A percentile compares a stretch with the other conserved stretches of the same genome.
Evolutionary conservation across 2,113 vertebrate genomes (phyloP).

Genomic region (Tenrec ecaudatus): DNA sequence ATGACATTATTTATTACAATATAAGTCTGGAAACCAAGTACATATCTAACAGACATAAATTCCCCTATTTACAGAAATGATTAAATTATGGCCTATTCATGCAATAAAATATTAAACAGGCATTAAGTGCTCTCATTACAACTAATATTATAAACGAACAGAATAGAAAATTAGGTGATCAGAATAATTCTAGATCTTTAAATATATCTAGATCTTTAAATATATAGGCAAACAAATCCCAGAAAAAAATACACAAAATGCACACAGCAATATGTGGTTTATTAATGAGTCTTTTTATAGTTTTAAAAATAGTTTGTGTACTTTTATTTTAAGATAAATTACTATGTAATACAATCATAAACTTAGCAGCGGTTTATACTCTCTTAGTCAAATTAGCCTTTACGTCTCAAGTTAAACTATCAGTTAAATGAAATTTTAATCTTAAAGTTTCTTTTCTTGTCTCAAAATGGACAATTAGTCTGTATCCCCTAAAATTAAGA

Average conservation of each 20-base stretch:
- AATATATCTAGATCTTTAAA: neutral
- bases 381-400: slow-evolving; percentile 24
- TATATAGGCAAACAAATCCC: neutral
- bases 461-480: neutral
- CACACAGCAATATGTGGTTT: neutral
- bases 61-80: neutral
- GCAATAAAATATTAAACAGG: slow-evolving; percentile 2
- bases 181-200: neutral
- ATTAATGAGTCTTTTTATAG: neutral
- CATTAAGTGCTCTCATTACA: neutral
- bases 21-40: slow-evolving; percentile 5
- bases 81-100: neutral
- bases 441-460: neutral
- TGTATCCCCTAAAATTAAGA: neutral
- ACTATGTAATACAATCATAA: neutral
- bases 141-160: neutral
- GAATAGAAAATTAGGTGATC: neutral
- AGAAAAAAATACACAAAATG: neutral
- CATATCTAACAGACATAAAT: neutral
- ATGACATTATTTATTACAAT: neutral
- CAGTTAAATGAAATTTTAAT: neutral
- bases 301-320: neutral
- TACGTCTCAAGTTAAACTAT: slow-evolving; percentile 16
- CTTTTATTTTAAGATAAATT: neutral
- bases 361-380: neutral